Conservation (phyloP, 2,888 invertebrate species). For the Diogma glabrata region DNA sequence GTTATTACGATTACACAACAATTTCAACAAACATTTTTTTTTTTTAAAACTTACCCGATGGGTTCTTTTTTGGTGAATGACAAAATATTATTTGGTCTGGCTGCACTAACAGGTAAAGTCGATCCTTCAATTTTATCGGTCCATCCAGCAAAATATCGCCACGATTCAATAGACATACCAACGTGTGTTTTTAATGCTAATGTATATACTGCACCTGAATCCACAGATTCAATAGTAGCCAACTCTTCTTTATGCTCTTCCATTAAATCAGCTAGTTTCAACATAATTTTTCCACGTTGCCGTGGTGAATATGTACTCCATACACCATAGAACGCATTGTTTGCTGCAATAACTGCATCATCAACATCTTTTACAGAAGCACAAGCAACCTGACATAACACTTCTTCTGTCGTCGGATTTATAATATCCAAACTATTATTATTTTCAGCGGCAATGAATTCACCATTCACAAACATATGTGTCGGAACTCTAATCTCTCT, state of each 20-base stretch:
- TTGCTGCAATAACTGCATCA: slow-evolving; percentile 75
- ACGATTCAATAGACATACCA: slow-evolving; percentile 96
- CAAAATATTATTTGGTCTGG: slow-evolving; percentile 81
- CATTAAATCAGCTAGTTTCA: slow-evolving; percentile 88
- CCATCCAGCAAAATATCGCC: slow-evolving; percentile 96
- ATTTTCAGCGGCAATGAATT: slow-evolving; percentile 68
- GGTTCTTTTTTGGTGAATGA: slow-evolving; percentile 84
- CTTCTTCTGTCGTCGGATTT: slow-evolving; percentile 76
- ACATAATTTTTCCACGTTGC: slow-evolving; percentile 74
- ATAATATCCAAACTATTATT: slow-evolving; percentile 53
- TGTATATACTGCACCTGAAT: slow-evolving; percentile 95
- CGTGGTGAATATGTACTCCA: slow-evolving; percentile 93
- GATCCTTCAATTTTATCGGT: slow-evolving; percentile 88
- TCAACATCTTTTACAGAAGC: slow-evolving; percentile 75
- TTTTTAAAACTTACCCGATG: slow-evolving; percentile 52
- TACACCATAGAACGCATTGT: slow-evolving; percentile 79
- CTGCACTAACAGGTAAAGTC: slow-evolving; percentile 86
- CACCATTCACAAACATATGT: slow-evolving; percentile 84
- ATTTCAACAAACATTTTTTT: neutral
- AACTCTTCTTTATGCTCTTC: slow-evolving; percentile 88
- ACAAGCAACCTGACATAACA: slow-evolving; percentile 61
- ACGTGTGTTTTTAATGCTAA: slow-evolving; percentile 91
- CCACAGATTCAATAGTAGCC: slow-evolving; percentile 86
- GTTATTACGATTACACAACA: too few species aligned
- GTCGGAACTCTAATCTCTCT: slow-evolving; percentile 75